Evolutionary conservation across 2,888 invertebrate genomes (phyloP).

Genomic region (Rapana venosa): DNA sequence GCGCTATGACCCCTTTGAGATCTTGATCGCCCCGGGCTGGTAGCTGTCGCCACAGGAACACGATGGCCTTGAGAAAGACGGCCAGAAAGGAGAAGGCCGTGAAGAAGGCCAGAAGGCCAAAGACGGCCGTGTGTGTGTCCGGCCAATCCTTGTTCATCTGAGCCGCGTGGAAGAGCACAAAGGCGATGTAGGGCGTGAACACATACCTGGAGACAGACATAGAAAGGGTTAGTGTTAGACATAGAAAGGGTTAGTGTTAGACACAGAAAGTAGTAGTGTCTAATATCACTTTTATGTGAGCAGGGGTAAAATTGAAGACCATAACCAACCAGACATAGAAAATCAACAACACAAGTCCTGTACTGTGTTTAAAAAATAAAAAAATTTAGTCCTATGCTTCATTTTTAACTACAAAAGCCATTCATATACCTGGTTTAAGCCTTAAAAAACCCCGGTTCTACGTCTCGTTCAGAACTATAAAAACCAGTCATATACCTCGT

Average conservation of each 20-base stretch:
- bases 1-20: not conserved
- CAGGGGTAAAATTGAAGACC: no score
- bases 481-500: no score
- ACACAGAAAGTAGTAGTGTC: no score
- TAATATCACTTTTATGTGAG: no score
- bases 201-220: conserved; percentile 6
- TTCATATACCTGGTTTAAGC: no score
- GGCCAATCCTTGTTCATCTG: conserved; percentile 16
- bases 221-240: not conserved
- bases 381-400: not conserved
- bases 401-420: no score
- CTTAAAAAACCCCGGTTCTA: no score
- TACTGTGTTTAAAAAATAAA: not conserved
- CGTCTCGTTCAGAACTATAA: no score
- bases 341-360: no score
- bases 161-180: conserved; percentile 21
- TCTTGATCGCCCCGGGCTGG: not conserved
- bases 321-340: no score
- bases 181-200: conserved; percentile 20
- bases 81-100: conserved; percentile 13
- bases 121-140: not conserved
- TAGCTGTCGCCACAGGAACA: conserved; percentile 23
- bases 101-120: not conserved
- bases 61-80: conserved; percentile 32
- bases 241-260: not conserved